phyloP scores from a whole-genome alignment of 2,888 invertebrate genomes.

The Ceriagrion tenellum region DNA sequence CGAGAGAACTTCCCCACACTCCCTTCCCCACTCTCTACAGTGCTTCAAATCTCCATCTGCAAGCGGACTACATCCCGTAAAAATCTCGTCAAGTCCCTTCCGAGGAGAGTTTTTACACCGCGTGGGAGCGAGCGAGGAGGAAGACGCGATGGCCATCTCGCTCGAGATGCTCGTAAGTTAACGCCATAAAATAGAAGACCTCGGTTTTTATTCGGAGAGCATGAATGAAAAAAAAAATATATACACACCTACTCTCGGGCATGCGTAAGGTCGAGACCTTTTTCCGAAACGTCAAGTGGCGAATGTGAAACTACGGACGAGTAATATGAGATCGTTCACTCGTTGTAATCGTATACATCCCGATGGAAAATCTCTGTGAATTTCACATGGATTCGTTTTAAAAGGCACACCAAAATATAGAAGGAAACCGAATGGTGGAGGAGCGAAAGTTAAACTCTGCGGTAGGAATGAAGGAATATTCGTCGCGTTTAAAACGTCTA shows the following conservation, averaged over 20 bases:
- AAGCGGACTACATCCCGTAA: conserved; percentile 62
- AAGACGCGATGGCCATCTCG: neutral
- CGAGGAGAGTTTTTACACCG: neutral
- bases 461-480: no score
- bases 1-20: neutral
- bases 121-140: neutral
- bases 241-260: neutral
- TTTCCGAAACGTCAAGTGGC: neutral
- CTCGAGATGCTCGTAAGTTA: conserved; percentile 13
- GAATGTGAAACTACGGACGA: neutral
- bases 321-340: neutral
- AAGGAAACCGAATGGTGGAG: no score
- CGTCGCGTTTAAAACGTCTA: no score
- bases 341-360: neutral
- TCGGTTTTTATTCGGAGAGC: neutral
- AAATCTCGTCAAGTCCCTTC: conserved; percentile 21
- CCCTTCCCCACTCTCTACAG: neutral
- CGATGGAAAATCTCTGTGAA: neutral
- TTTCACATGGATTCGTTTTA: neutral
- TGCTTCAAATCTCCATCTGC: conserved; percentile 56
- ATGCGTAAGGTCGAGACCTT: neutral
- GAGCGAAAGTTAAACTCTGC: no score
- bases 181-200: conserved; percentile 9
- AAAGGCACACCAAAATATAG: neutral
- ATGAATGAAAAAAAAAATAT: conserved; percentile 43